Evolutionary conservation across 2,797 vertebrate genomes (phyloP), one percentile per base, ranked within the genome.

Genomic region (Eidolon dupreanum): DNA sequence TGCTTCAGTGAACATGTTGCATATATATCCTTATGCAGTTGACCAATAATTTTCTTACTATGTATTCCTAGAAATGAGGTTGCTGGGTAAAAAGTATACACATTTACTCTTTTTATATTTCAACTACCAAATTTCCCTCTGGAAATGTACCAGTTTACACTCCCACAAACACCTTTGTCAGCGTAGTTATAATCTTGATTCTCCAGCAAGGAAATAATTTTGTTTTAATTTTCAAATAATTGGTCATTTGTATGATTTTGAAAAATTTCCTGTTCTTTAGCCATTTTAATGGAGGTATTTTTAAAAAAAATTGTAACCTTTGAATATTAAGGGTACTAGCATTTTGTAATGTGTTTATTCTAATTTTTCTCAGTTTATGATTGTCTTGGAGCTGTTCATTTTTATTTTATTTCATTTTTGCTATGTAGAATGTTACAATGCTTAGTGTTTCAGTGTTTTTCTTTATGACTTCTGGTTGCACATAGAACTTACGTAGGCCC

Each of bases 61-160:
- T 38, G 28, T 82, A 73, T 82, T 88, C 9, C 13, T 41, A 59
- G n/a, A 84, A 91, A 28, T 55, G 26, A 38, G 15, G 13, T 68
- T 88, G 16, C 51, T 55, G 17, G 38, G 3, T 75, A 66, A 65
- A 41, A 87, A 49, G 41, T 17, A 33, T 75, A 84, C n/a, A 31
- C 26, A 90, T 73, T 41, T 65, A 51, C 43, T 75, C 15, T 38
- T 84, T 93, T 96, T 77, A 82, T 51, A 73, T 89, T 77, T 70
- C 36, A 63, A 33, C 68, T 86, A 70, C 51, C 17, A 53, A 20
- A 61, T 59, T 93, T 78, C 24, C 31, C 41, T 71, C 63, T 71
- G 90, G 51, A 91, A 88, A 82, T 31, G 51, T 43, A 33, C 8
- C 31, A 82, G 43, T 53, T 94, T 81, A 81, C 1, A 38, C 20